Evolutionary conservation across 2,888 invertebrate species (phyloP).

Genomic region (Biston stratarius): DNA sequence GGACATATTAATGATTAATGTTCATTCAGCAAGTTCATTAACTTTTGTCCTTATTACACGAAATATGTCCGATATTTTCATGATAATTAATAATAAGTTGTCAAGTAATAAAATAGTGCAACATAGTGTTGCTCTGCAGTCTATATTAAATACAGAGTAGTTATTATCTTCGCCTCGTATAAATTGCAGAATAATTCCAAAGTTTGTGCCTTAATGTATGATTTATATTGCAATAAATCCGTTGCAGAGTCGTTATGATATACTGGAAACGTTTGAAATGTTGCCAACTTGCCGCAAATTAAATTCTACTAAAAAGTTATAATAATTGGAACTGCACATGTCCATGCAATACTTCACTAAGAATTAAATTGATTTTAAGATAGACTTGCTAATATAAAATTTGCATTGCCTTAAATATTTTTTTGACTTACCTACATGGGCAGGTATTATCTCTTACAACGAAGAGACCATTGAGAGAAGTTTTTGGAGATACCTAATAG

Average conservation of each 20-base stretch:
- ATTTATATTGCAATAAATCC: slow-evolving; percentile 77
- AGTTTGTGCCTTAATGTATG: slow-evolving; percentile 69
- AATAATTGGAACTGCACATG: slow-evolving; percentile 39
- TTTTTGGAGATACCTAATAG: no score
- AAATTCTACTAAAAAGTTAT: slow-evolving; percentile 27
- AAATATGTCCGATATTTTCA: slow-evolving; percentile 14
- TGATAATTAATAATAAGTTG: slow-evolving; percentile 21
- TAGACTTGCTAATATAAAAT: neutral
- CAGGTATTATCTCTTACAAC: no score
- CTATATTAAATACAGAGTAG: slow-evolving; percentile 8
- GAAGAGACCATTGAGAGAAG: no score
- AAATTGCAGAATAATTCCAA: slow-evolving; percentile 58
- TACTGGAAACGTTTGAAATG: slow-evolving; percentile 73
- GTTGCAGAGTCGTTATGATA: slow-evolving; percentile 71
- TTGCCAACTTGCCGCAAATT: slow-evolving; percentile 75
- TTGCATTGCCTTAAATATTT: neutral
- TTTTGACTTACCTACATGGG: no score
- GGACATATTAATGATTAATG: neutral
- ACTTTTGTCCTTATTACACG: slow-evolving; percentile 27
- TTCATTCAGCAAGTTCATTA: slow-evolving; percentile 8
- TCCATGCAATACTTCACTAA: neutral
- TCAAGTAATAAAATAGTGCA: slow-evolving; percentile 25
- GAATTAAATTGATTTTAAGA: neutral
- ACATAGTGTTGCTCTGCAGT: slow-evolving; percentile 8
- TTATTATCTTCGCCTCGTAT: slow-evolving; percentile 45